These are phyloP conservation scores for Pristionchus entomophagus DNA, from an alignment of 2,888 invertebrate species.

Conservation along the genomic window DNA sequence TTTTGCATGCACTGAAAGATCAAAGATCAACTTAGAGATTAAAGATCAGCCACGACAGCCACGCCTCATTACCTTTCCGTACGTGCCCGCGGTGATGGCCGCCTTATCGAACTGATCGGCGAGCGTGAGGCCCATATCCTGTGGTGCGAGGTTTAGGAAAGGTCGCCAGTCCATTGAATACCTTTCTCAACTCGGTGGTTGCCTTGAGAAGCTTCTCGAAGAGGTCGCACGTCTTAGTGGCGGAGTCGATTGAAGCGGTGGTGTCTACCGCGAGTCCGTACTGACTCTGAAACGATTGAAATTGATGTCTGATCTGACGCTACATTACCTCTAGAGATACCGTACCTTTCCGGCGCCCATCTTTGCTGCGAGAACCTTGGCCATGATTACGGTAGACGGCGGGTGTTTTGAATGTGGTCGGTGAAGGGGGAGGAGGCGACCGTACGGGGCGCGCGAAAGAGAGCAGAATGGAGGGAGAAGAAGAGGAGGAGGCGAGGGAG, in stretches of 20 bases:
- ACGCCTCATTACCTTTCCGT: not conserved
- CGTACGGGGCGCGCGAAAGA: not conserved
- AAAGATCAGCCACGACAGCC: not conserved
- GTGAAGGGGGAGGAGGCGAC: not conserved
- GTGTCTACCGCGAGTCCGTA: slow-evolving; percentile 29
- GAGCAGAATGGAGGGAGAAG: not conserved
- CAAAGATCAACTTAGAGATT: not conserved
- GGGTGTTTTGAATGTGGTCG: not conserved
- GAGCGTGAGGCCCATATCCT: slow-evolving; percentile 3
- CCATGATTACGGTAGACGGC: not conserved
- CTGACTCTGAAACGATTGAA: not conserved
- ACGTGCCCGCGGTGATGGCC: not conserved
- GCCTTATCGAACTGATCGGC: slow-evolving; percentile 11
- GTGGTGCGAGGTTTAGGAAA: not conserved
- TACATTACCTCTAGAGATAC: not conserved
- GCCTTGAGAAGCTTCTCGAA: slow-evolving; percentile 2
- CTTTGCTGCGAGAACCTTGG: slow-evolving; percentile 10
- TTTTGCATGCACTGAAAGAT: slow-evolving; percentile 13
- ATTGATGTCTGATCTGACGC: not conserved
- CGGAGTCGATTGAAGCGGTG: not conserved
- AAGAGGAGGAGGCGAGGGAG: not conserved
- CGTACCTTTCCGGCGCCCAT: slow-evolving; percentile 34
- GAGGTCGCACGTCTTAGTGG: not conserved
- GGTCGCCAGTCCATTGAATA: not conserved
- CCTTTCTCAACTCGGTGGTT: slow-evolving; percentile 11